Evolutionary conservation across 2,888 invertebrate species (phyloP).

Genomic region (Nesidiocoris tenuis): DNA sequence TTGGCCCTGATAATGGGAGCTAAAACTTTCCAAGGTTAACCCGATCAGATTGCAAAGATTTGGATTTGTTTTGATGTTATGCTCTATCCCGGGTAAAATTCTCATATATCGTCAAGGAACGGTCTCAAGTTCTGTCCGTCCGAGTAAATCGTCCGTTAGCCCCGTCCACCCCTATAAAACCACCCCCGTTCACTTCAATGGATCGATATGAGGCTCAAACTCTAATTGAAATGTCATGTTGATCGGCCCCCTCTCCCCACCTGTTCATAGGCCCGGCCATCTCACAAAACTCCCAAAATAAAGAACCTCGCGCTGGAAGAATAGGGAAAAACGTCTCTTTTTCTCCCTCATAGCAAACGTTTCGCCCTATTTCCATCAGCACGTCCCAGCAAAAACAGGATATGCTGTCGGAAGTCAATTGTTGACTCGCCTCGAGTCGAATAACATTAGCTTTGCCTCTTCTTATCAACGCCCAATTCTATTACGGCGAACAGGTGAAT

Average conservation of each 20-base stretch:
- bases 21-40: too few relatives aligned
- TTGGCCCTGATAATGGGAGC: too few relatives aligned
- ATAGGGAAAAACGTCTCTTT: background rate
- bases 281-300: slow-evolving; percentile 21
- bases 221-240: slow-evolving; percentile 41
- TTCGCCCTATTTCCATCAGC: background rate
- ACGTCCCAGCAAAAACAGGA: background rate
- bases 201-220: slow-evolving; percentile 40
- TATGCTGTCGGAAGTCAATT: background rate
- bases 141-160: background rate
- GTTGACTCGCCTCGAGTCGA: too few relatives aligned
- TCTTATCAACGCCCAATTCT: too few relatives aligned
- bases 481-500: too few relatives aligned
- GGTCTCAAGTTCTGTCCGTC: background rate
- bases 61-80: too few relatives aligned
- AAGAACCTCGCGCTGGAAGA: slow-evolving; percentile 9
- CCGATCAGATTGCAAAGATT: too few relatives aligned
- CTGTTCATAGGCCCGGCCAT: background rate
- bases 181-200: slow-evolving; percentile 3
- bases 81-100: too few relatives aligned
- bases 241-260: slow-evolving; percentile 12
- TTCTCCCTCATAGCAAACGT: background rate
- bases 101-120: background rate
- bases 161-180: background rate
- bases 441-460: too few relatives aligned